phyloP scores from a whole-genome alignment of 2,113 vertebrate genomes.

The Apteryx owenii region DNA sequence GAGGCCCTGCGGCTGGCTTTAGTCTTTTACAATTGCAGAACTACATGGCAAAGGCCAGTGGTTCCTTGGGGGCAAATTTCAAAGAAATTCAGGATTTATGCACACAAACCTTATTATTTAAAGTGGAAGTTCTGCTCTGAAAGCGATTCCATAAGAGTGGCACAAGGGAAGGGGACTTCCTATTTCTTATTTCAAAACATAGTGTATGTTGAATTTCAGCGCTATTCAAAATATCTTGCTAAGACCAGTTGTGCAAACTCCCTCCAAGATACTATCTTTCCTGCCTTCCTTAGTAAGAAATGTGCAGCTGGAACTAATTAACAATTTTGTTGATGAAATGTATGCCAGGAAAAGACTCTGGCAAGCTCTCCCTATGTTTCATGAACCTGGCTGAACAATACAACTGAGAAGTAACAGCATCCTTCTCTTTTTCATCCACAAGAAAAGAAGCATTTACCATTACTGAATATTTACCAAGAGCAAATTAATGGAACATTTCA shows the following conservation, averaged over 20 bases:
- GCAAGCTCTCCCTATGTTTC: not conserved
- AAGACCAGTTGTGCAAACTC: not conserved
- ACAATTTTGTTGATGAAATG: not conserved
- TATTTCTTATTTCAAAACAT: not conserved
- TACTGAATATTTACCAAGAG: not conserved
- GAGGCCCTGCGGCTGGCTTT: not conserved
- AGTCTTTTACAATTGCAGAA: conserved; percentile 11
- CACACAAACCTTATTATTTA: not conserved
- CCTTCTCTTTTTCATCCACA: not conserved
- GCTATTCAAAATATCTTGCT: not conserved
- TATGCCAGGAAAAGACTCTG: not conserved
- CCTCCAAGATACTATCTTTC: not conserved
- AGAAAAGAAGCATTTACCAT: not conserved
- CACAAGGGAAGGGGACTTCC: not conserved
- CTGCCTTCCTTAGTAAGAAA: not conserved
- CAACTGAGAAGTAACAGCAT: not conserved
- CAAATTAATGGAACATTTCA: not conserved
- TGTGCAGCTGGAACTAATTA: not conserved
- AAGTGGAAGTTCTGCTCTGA: not conserved
- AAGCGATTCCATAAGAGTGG: not conserved
- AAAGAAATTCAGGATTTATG: conserved; percentile 9
- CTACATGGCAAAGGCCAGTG: not conserved
- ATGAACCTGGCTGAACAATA: not conserved
- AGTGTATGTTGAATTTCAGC: not conserved
- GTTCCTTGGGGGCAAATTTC: conserved; percentile 19